Base-by-base conservation (phyloP, 1,140 invertebrate genomes). In the Helicoverpa zea region DNA sequence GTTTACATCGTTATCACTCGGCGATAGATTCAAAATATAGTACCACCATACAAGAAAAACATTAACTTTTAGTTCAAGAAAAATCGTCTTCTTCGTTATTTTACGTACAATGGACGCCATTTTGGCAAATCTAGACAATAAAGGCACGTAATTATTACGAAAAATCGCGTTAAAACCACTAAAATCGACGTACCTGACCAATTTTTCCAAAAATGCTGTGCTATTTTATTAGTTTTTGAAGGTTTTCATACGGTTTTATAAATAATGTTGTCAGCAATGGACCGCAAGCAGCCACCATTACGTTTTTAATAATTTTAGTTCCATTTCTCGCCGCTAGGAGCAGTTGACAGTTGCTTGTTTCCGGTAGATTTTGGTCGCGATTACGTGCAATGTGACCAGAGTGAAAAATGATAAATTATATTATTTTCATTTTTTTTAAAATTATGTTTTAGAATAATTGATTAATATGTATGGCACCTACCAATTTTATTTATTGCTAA, bases 251-350 rank as follows among this genome's bases (percentile, higher is more conserved):
- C 80, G 80, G 74, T 88, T 88, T 91, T 86, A 77, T 63, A 56
- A 91, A 89, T 92, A 86, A 92, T 87, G 93, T 94, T 94, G 93
- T 93, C 93, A 94, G 93, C 93, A 93, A 92, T 93, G 77, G 81
- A 56, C 80, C 81, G 74, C 91, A 92, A 86, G 92, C 90, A 92
- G 92, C 91, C 92, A 94, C 92, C 92, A 93, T 94, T 94, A 93
- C 91, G 87, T 84, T 77, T 84, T 82, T 80, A 86, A 86, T 81
- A 81, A 80, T 83, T 73, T 63, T 83, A 83, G 76, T 84, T 78
- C 58, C 0, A 5, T 16, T 78, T 77, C 66, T 63, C 7, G 7
- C 74, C 87, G 80, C 63, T n/a, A 80, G 80, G 51, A 80, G 78
- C 83, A 82, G 43, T 54, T 29, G 30, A 2, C 14, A 64, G 23